These are phyloP conservation scores for Hyla sarda DNA, from an alignment of 2,113 vertebrate genomes.

Conservation along the genomic window DNA sequence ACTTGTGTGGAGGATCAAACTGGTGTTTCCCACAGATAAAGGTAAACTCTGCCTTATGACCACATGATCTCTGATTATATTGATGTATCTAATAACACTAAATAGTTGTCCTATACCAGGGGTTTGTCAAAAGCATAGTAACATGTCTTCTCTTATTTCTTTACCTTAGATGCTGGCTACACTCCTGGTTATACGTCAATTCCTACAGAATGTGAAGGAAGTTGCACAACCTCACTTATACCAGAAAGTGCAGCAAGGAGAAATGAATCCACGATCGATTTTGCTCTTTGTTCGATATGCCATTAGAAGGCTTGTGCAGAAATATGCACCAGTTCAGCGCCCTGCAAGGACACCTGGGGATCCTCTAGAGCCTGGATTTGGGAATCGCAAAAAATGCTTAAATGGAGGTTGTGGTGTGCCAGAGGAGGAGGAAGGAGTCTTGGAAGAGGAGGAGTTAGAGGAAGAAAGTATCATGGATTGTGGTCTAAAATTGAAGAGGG, in stretches of 20 bases:
- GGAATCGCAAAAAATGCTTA: slow-evolving; percentile 84
- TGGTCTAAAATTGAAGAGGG: slow-evolving; percentile 89
- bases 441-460: slow-evolving; percentile 77
- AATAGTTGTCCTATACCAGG: not conserved
- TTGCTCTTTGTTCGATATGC: slow-evolving; percentile 75
- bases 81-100: not conserved
- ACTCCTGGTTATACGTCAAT: slow-evolving; percentile 94
- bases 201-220: slow-evolving; percentile 93
- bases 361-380: slow-evolving; percentile 58
- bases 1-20: not conserved
- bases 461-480: slow-evolving; percentile 84
- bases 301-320: slow-evolving; percentile 76
- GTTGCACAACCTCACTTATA: slow-evolving; percentile 94
- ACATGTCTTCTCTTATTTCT: not conserved
- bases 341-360: slow-evolving; percentile 66
- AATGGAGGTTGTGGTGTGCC: slow-evolving; percentile 91
- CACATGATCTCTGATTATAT: not conserved
- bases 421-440: slow-evolving; percentile 78
- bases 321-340: slow-evolving; percentile 68
- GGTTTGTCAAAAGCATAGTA: not conserved
- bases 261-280: slow-evolving; percentile 77
- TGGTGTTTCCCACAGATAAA: not conserved
- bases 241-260: slow-evolving; percentile 84
- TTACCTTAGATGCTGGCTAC: slow-evolving; percentile 92
- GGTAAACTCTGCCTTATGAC: not conserved